Evolutionary conservation across 2,797 vertebrate genomes (phyloP), one percentile per base, ranked within the genome.

Genomic region (Neosilurus mollespiculum): DNA sequence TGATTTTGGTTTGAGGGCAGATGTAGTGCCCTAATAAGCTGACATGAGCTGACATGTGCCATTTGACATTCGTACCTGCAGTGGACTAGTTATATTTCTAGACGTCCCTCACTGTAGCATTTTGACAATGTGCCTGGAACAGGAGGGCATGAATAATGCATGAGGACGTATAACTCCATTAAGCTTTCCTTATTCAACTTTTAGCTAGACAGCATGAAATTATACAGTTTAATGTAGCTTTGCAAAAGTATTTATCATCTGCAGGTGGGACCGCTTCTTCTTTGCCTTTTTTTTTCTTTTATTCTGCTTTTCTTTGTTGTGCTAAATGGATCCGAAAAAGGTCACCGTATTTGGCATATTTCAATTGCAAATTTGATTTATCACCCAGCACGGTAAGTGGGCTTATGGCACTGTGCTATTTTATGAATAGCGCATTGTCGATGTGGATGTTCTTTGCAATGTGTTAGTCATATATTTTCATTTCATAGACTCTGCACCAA

Each of bases 111-210:
- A 18, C 30, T 66, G 71, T 30, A n/a, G 58, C 22, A 22, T 93
- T 92, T 90, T 89, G 88, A 90, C 82, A 90, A 88, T 84, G 71
- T 56, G 49, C 80, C 76, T 82, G 83, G 89, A 88, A 88, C 87
- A 83, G 66, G 80, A 62, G 80, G 67, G 71, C 80, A 90, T 94
- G 91, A 93, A 93, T 94, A 90, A 90, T 92, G 64, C 89, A 91
- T 91, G 67, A 62, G 18, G 83, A 90, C 81, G 82, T 90, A 90
- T 91, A 90, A 91, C 90, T 92, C 90, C 90, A 93, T 93, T 93
- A 92, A 88, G 83, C 86, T 84, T 91, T 90, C 93, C 91, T 88
- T 92, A 92, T 92, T 90, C 90, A 90, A 90, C 89, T 91, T 89
- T 88, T 86, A 91, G 90, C 87, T 88, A 90, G 88, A 84, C 88